A percentile compares a stretch with the other conserved stretches of the same genome.
These are phyloP conservation scores for Pantherophis vulpinus DNA, from an alignment of 2,797 vertebrate species.

Conservation along the genomic window DNA sequence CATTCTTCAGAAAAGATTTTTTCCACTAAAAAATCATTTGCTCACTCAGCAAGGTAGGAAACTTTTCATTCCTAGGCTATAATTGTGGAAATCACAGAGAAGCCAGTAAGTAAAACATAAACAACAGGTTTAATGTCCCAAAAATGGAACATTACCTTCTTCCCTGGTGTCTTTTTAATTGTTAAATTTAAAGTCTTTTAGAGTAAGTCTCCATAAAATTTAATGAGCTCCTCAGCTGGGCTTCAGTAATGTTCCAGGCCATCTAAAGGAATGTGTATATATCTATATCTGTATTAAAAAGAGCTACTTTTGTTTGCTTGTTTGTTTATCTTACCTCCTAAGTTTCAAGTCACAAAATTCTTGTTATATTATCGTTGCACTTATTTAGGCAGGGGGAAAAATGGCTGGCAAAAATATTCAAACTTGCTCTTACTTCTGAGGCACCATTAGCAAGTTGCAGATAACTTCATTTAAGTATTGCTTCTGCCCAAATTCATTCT, in stretches of 20 bases:
- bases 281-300: slow-evolving; percentile 22
- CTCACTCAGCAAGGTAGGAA: slow-evolving; percentile 31
- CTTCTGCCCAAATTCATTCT: neutral
- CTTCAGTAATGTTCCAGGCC: slow-evolving; percentile 39
- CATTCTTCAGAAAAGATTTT: neutral
- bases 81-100: slow-evolving; percentile 41
- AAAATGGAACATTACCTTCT: slow-evolving; percentile 46
- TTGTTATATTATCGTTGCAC: neutral
- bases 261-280: neutral
- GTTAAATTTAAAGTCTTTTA: slow-evolving; percentile 54
- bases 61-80: slow-evolving; percentile 26
- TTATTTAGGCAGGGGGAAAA: neutral
- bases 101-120: slow-evolving; percentile 47
- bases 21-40: slow-evolving; percentile 17
- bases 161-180: slow-evolving; percentile 54
- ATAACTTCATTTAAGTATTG: neutral
- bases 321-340: slow-evolving; percentile 3
- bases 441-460: slow-evolving; percentile 16
- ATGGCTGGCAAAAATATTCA: slow-evolving; percentile 16
- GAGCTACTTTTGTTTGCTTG: slow-evolving; percentile 28
- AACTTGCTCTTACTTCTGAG: slow-evolving; percentile 4
- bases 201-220: slow-evolving; percentile 43
- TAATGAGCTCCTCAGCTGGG: slow-evolving; percentile 46
- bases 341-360: slow-evolving; percentile 14
- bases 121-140: slow-evolving; percentile 52